Evolutionary conservation across 2,888 invertebrate genomes (phyloP).

Genomic region (Capitulum mitella): DNA sequence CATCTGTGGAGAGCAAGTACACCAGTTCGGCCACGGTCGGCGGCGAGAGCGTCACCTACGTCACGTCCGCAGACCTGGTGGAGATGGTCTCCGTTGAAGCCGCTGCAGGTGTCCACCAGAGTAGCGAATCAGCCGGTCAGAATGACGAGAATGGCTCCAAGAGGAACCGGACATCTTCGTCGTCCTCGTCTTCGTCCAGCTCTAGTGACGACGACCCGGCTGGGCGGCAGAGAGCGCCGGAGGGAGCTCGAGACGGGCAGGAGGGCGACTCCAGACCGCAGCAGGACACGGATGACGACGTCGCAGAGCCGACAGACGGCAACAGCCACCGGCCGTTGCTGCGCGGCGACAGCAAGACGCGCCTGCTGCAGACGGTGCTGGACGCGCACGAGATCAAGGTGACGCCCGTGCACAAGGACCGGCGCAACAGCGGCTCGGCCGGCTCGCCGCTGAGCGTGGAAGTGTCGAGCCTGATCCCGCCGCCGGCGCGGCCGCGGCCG

Average conservation of each 20-base stretch:
- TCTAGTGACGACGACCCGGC: not conserved
- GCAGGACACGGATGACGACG: too few species aligned
- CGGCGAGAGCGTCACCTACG: not conserved
- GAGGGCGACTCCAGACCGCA: too few species aligned
- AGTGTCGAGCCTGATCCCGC: not conserved
- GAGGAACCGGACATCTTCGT: not conserved
- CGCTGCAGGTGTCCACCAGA: not conserved
- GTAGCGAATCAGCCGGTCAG: not conserved
- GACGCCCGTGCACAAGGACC: conserved; percentile 30
- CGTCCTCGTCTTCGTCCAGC: not conserved
- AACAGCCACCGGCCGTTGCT: conserved; percentile 31
- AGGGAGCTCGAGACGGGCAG: too few species aligned
- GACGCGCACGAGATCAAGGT: conserved; percentile 38
- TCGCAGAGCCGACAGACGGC: too few species aligned
- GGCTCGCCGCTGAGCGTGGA: not conserved
- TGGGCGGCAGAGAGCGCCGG: not conserved
- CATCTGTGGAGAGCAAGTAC: not conserved
- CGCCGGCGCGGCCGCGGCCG: not conserved
- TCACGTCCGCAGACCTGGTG: too few species aligned
- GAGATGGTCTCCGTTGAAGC: not conserved
- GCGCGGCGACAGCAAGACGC: conserved; percentile 38
- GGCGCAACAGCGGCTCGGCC: not conserved
- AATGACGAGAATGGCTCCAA: not conserved
- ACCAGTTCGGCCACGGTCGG: not conserved
- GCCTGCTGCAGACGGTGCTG: conserved; percentile 37